Evolutionary conservation across 2,888 invertebrate genomes (phyloP), one percentile per base, ranked within the genome.

Genomic region (Brachypalpus laphriformis): DNA sequence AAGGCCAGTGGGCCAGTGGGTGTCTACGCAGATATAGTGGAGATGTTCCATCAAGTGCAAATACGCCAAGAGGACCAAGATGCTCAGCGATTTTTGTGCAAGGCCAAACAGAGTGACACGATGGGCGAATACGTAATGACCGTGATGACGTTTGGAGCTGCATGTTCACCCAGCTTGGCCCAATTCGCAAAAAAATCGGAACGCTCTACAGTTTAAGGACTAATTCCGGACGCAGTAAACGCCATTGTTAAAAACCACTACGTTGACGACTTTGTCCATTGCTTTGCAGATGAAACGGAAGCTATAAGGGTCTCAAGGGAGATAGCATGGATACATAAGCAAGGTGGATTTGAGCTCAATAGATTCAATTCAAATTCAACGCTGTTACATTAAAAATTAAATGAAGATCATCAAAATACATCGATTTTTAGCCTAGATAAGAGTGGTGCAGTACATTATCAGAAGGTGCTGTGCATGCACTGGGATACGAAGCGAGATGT

Each of bases 1-100:
- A 70, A 37, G 68, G 1, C 31, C 57, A 0, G 63, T 89, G 0
- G 90, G 89, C 0, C 66, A 89, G 0, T 87, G 68, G 65, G 90
- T 91, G 90, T 90, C 90, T 59, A 72, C 88, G 2, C 89, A 89
- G 47, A 74, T 90, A 0, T 85, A 87, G n/a, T n/a, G n/a, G n/a
- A n/a, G n/a, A n/a, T n/a, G n/a, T n/a, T n/a, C n/a, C n/a, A n/a
- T n/a, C n/a, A n/a, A n/a, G n/a, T n/a, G n/a, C n/a, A n/a, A n/a
- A n/a, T n/a, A n/a, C n/a, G n/a, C n/a, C n/a, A 14, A 88, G 90
- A 2, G 11, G 65, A 0, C 37, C 75, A 18, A 86, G 87, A 22
- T 25, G 25, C 25, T 25, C 25, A 25, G 25, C 25, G 90, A 18
- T 88, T 88, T 82, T 40, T 89, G 7, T 90, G 89, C 89, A 76